Evolutionary conservation across 2,113 vertebrate genomes (phyloP), one percentile per base, ranked within the genome.

Genomic region (Nesogale talazaci): DNA sequence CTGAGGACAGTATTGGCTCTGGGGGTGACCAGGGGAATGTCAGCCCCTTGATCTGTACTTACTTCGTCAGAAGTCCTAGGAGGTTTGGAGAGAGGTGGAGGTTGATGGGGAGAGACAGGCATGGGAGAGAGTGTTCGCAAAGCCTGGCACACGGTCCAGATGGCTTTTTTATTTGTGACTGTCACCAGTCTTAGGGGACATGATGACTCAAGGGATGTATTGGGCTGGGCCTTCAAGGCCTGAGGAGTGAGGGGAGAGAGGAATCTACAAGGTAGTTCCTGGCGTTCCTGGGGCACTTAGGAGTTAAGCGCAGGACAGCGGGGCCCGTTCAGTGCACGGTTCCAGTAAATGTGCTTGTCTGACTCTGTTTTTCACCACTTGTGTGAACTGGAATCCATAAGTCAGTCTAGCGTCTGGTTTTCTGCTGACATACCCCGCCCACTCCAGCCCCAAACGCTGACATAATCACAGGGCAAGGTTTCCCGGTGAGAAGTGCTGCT

Each of bases 351-450:
- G 46, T 61, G 52, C 87, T 34, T 69, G 77, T 38, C 89, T 80
- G 83, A 19, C 38, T 70, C n/a, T 40, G 36, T 20, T 38, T 1
- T 63, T 6, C 83, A 52, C 63, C 5, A 19, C 70, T 88, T 77
- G 25, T 72, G 1, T 91, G 38, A n/a, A 42, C 69, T 29, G 6
- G 84, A 86, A 89, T 83, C 83, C 94, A 9, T 40, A 29, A 89
- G 93, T 94, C 95, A 92, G 12, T 82, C 89, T 63, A 7, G 56
- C 74, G 87, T 95, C 91, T 96, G 88, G 87, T 92, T 96, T 95
- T 93, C 88, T 84, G 76, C 94, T 0, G 46, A 89, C 94, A 85
- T 14, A 29, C 29, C 29, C 82, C 65, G 65, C 69, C 78, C 65
- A 77, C 88, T 92, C 91, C 86, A 4, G 9, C 83, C 38, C 20